Base-by-base conservation (phyloP, 1,140 invertebrate species). In the Hydropsyche tenuis region DNA sequence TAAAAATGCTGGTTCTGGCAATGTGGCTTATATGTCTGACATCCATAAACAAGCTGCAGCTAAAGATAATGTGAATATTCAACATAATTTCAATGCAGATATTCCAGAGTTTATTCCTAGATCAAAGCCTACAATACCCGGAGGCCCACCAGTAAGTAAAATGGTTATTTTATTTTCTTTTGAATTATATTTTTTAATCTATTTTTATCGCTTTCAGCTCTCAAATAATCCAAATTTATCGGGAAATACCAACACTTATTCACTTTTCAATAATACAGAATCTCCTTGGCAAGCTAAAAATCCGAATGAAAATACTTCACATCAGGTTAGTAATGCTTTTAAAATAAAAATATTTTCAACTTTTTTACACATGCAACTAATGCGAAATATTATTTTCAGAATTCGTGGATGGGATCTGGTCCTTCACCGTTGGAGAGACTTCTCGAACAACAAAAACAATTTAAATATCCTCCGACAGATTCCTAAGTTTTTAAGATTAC, bases 371-470 rank as follows among this genome's bases (percentile, higher is more conserved):
- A 20, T 60, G 11, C 6, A 60, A 60, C 2, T 68, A 18, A 68
- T 68, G n/a, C 48, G 25, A 48, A 69, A 25, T 51, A 69, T 75
- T 60, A 16, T 51, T 60, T 75, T 25, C 88, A 94, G 86, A 92
- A 92, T 1, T 82, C 94, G 12, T 95, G 93, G 91, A 90, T 91
- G 27, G 90, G 90, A 0, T 89, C 90, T 1, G 91, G 90, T 6
- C 91, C 90, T 14, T 93, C 92, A 14, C 92, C 93, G 0, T 83
- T 95, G 25, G 92, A 94, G 80, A 87, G 92, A 71, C 87, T 95
- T 5, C 81, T 95, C 48, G 93, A 94, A 79, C 91, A 93, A 78
- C 93, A 95, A 82, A 92, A 91, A 78, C 90, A 90, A 66, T 81
- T 88, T 79, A 82, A 84, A 69, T 79, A 74, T 62, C 78, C 80